Evolutionary conservation across 1,140 invertebrate genomes (phyloP).

Genomic region (Nautilus pompilius): DNA sequence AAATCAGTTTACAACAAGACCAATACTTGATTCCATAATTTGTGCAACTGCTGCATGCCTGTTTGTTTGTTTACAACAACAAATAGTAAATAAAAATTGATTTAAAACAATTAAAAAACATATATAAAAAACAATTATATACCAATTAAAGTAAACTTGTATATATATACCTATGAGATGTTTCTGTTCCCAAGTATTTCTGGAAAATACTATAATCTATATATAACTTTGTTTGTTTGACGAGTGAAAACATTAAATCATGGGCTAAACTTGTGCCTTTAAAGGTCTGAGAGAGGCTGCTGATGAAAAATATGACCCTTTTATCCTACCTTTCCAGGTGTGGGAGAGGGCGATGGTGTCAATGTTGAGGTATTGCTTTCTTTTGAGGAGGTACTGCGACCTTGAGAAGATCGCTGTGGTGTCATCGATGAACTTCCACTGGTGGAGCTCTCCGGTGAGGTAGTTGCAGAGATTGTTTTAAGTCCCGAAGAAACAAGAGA

Average conservation of each 20-base stretch:
- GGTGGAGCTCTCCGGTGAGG: conserved; percentile 50
- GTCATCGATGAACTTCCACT: conserved; percentile 50
- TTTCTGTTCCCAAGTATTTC: not conserved
- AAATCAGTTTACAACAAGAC: too few species aligned
- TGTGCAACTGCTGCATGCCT: too few species aligned
- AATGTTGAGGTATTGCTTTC: conserved; percentile 49
- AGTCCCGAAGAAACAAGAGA: conserved; percentile 31
- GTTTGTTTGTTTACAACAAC: too few species aligned
- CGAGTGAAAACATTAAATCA: not conserved
- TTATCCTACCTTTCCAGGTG: conserved; percentile 39
- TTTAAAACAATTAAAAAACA: too few species aligned
- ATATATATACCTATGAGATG: too few species aligned
- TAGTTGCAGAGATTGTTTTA: conserved; percentile 42
- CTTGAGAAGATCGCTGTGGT: conserved; percentile 37
- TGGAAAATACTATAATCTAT: not conserved
- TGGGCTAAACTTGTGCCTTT: not conserved
- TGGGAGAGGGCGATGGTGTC: conserved; percentile 49
- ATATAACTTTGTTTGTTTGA: not conserved
- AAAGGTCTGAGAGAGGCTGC: not conserved
- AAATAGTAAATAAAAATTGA: too few species aligned
- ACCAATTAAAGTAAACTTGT: too few species aligned
- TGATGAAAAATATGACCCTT: not conserved
- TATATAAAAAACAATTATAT: too few species aligned
- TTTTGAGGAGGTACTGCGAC: conserved; percentile 43
- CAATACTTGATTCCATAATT: too few species aligned